phyloP scores from a whole-genome alignment of 2,113 vertebrate species.

The Erythrolamprus reginae region DNA sequence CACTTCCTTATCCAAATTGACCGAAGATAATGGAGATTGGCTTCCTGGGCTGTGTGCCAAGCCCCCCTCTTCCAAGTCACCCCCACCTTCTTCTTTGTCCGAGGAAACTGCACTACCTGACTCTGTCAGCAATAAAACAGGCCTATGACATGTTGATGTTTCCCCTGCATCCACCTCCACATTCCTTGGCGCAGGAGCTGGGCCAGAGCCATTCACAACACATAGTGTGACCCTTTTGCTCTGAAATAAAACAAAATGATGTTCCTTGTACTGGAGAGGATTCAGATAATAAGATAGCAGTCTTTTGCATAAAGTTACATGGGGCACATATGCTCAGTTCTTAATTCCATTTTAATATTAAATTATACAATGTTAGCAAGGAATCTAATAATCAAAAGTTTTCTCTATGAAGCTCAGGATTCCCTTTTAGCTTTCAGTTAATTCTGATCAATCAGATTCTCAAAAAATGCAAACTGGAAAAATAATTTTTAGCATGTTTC shows the following conservation, averaged over 20 bases:
- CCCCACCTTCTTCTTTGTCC: too few relatives aligned
- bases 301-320: not conserved
- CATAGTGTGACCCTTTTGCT: not conserved
- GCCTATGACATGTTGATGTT: too few relatives aligned
- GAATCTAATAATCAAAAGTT: not conserved
- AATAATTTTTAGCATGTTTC: not conserved
- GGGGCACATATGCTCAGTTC: too few relatives aligned
- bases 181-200: too few relatives aligned
- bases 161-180: too few relatives aligned
- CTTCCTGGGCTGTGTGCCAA: too few relatives aligned
- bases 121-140: too few relatives aligned
- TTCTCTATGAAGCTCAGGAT: not conserved
- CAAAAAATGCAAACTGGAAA: not conserved
- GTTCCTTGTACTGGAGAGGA: not conserved
- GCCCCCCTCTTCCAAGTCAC: too few relatives aligned
- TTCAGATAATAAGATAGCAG: not conserved
- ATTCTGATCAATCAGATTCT: not conserved
- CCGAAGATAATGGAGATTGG: too few relatives aligned
- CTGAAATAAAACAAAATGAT: not conserved
- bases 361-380: not conserved
- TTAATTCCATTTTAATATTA: not conserved
- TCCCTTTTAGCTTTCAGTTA: not conserved
- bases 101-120: too few relatives aligned
- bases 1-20: too few relatives aligned
- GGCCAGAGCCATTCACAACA: too few relatives aligned